A percentile compares a stretch with the other conserved stretches of the same genome.
These are phyloP conservation scores for Podarcis cretensis DNA, from an alignment of 2,113 vertebrate species.

Conservation along the genomic window DNA sequence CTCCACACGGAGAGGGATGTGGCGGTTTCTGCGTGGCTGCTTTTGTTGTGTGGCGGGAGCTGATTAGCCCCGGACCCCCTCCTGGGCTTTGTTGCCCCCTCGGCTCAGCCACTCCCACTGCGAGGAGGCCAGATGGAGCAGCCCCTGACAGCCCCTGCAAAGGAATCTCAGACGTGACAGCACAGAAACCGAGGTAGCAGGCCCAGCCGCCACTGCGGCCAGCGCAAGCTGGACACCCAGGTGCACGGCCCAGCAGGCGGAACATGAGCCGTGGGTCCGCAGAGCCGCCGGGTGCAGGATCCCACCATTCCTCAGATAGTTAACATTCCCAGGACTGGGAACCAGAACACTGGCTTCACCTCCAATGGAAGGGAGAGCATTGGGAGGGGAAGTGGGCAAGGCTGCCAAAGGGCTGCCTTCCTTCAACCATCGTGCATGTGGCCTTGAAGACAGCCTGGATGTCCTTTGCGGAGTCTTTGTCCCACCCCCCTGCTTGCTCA, in stretches of 20 bases:
- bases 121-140: not conserved
- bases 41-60: constrained; percentile 1
- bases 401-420: not conserved
- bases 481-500: not conserved
- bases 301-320: no score
- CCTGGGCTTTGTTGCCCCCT: not conserved
- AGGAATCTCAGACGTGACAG: constrained; percentile 5
- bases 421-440: no score
- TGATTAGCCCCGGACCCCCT: not conserved
- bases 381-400: not conserved
- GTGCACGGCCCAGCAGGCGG: no score
- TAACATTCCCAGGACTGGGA: no score
- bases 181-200: not conserved
- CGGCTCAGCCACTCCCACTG: not conserved
- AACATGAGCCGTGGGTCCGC: no score
- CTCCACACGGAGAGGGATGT: not conserved
- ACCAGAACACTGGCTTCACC: no score
- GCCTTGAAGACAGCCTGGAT: not conserved
- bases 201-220: not conserved
- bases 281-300: no score
- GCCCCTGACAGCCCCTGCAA: not conserved
- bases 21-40: constrained; percentile 10
- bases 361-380: fast-evolving
- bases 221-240: not conserved
- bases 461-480: not conserved